Base-by-base conservation (phyloP, 2,797 vertebrate species). In the Yasuhikotakia modesta region DNA sequence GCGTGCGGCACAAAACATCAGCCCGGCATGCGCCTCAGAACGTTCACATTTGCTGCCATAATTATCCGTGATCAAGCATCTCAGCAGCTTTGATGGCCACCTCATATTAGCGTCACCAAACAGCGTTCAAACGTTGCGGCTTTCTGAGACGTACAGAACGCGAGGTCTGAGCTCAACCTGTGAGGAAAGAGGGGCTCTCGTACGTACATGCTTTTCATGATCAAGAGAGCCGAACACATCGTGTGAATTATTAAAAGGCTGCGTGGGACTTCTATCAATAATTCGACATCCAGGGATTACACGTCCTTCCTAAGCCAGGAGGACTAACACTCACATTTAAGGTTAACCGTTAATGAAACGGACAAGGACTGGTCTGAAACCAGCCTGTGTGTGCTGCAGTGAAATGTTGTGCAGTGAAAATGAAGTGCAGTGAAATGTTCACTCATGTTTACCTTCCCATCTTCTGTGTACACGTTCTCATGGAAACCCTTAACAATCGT, bases 401-500 rank as follows among this genome's bases (percentile, higher is more conserved):
- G 5, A 39, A 8, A 39, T 6, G 35, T 39, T 39, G 10, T 39
- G 27, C 4, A 22, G 4, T 24, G 16, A 10, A 39, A 7, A 35
- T 12, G 14, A 13, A 57, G 30, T 1, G 14, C 5, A 67, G 19
- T 30, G 1, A 50, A 17, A 30, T 43, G 1, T n/a, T 57, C 12
- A 13, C 8, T 70, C 12, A 13, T 11, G 5, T 3, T 69, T 86
- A 99, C 97, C 96, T 98, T 99, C 87, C 96, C 95, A 0, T 98
- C 97, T 17, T 97, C 95, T 0, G 92, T 94, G 87, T 96, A 94
- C 63, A 97, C 90, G 0, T 95, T 95, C 60, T 99, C 97, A 0
- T 90, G 93, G 85, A 93, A 98, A 1, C 96, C 97, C 76, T 96
- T 94, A 10, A 99, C 97, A 0, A 99, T 94, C 0, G 96, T 97